These are phyloP conservation scores for Scolanthus callimorphus DNA, from an alignment of 92 coral and sea anemone genomes.

Conservation along the genomic window DNA sequence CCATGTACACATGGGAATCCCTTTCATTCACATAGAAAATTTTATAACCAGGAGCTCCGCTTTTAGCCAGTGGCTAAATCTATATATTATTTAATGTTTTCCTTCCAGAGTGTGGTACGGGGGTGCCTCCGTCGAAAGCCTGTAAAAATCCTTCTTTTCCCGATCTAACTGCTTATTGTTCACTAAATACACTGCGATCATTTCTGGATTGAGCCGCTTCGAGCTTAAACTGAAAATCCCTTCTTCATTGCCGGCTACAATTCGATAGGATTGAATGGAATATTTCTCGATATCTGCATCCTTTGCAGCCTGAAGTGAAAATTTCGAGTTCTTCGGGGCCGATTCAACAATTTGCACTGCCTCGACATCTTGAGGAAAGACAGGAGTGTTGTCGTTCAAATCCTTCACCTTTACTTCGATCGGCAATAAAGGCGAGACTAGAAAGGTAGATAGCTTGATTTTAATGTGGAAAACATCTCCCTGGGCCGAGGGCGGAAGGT, in stretches of 20 bases:
- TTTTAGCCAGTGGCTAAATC: too few species aligned
- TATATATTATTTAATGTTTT: conserved; percentile 44
- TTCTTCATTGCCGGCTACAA: conserved; percentile 62
- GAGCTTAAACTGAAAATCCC: conserved; percentile 44
- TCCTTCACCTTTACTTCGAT: conserved; percentile 59
- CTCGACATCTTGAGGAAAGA: conserved; percentile 45
- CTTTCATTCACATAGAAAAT: too few species aligned
- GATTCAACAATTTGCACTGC: conserved; percentile 56
- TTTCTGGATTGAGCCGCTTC: conserved; percentile 43
- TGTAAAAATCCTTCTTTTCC: conserved; percentile 57
- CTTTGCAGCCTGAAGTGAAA: conserved; percentile 47
- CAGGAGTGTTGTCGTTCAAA: conserved; percentile 71
- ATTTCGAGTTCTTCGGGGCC: conserved; percentile 63
- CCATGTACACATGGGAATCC: too few species aligned
- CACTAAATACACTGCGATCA: conserved; percentile 46
- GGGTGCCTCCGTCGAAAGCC: conserved; percentile 67
- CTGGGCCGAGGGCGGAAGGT: conserved; percentile 21
- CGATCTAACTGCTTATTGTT: conserved; percentile 68
- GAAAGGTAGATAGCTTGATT: conserved; percentile 33
- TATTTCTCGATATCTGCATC: conserved; percentile 76
- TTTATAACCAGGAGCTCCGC: too few species aligned
- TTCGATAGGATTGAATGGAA: conserved; percentile 64
- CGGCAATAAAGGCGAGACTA: conserved; percentile 32
- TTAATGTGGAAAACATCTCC: conserved; percentile 55
- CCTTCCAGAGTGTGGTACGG: conserved; percentile 43